A percentile compares a stretch with the other conserved stretches of the same genome.
Evolutionary conservation across 1,140 invertebrate genomes (phyloP).

Genomic region (Polyergus mexicanus): DNA sequence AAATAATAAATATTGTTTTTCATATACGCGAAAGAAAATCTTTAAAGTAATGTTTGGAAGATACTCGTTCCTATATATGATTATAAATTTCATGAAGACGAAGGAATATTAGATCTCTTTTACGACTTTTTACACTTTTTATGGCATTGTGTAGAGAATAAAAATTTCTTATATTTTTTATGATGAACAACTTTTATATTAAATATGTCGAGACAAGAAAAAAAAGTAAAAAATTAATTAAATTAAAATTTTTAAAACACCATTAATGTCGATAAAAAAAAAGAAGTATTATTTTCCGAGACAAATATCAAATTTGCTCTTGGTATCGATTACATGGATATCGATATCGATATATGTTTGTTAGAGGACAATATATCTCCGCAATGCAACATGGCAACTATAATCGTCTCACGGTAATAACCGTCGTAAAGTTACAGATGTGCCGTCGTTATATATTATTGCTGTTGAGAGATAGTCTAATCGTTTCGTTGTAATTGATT

Average conservation of each 20-base stretch:
- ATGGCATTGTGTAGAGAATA: neutral
- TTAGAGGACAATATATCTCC: slow-evolving; percentile 41
- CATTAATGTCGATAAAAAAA: neutral
- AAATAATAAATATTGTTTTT: slow-evolving; percentile 11
- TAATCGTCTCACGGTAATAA: slow-evolving; percentile 59
- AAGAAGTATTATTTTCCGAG: neutral
- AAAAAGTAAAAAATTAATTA: neutral
- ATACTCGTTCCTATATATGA: neutral
- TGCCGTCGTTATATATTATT: slow-evolving; percentile 60
- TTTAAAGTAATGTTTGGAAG: neutral
- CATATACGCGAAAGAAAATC: neutral
- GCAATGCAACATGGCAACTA: slow-evolving; percentile 10
- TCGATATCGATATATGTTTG: slow-evolving; percentile 47
- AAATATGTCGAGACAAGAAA: neutral
- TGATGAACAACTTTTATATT: neutral
- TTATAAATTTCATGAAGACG: neutral
- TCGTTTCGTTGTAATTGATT: slow-evolving; percentile 62
- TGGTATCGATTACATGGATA: slow-evolving; percentile 41
- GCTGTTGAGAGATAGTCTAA: slow-evolving; percentile 59
- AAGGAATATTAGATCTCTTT: neutral
- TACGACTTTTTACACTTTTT: neutral
- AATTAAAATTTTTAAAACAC: neutral
- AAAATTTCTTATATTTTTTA: slow-evolving; percentile 9
- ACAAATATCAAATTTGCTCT: slow-evolving; percentile 29
- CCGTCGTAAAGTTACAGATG: slow-evolving; percentile 56